Evolutionary conservation across 2,888 invertebrate genomes (phyloP), one percentile per base, ranked within the genome.

Genomic region (Ormyrus labotus): DNA sequence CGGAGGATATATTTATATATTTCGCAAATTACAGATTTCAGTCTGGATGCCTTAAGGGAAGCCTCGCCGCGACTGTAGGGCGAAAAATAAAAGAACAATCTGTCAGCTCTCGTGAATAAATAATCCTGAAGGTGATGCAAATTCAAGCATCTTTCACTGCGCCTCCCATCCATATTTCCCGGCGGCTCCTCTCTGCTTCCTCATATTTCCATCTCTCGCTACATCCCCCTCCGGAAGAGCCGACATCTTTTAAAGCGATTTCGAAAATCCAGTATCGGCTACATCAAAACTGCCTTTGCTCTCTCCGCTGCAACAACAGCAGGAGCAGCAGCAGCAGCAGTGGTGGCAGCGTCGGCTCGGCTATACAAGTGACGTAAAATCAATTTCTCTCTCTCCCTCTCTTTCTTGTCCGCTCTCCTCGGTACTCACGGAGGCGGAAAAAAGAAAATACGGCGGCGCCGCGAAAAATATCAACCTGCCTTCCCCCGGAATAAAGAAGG

Each of bases 241-340:
- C 19, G 5, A 10, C 60, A 7, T 47, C 63, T 78, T 71, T 78
- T 78, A 69, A 77, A 77, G 50, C 57, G 65, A 69, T 78, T 69
- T 71, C 50, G 51, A 71, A 71, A 78, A 78, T 53, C 61, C 57
- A 58, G 71, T 70, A 58, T 71, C 53, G 53, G 11, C 45, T 19
- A 34, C 34, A 71, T 72, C 60, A 53, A 78, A 72, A 72, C 47
- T 19, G 50, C 47, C 51, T 57, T 45, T 0, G 6, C n/a, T 13
- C 19, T 3, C 34, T 34, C 34, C 34, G 34, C 34, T 34, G 34
- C 34, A 34, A 34, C 34, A 34, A 4, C 34, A 4, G 34, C 34
- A 34, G 34, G n/a, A n/a, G n/a, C 34, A 4, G 34, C 34, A 34
- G 34, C 34, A 4, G 34, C 34, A 34, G 34, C 34, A 4, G 34